phyloP scores from a whole-genome alignment of 2,797 vertebrate species.

The Scomberomorus guttatus region DNA sequence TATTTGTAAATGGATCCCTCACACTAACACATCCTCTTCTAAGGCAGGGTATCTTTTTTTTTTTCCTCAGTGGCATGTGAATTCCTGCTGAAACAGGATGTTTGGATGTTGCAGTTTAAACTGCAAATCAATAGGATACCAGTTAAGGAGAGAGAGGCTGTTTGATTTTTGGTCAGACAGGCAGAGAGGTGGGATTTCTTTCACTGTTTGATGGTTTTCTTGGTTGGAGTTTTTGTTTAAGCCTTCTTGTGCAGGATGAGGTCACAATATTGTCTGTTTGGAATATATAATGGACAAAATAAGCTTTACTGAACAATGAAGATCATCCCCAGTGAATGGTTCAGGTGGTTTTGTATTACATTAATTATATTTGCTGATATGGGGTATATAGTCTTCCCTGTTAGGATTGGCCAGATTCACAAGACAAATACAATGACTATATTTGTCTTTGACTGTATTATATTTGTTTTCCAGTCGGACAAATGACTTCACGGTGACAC shows the following conservation, averaged over 20 bases:
- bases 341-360: constrained; percentile 5
- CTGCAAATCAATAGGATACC: background rate
- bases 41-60: background rate
- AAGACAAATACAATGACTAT: background rate
- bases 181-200: background rate
- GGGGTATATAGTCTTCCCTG: background rate
- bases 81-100: constrained; percentile 1
- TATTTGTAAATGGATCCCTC: background rate
- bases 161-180: background rate
- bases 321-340: background rate
- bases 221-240: constrained; percentile 19
- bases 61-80: background rate
- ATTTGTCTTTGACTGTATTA: too few species aligned
- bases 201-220: background rate
- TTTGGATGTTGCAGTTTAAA: background rate
- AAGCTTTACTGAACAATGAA: background rate
- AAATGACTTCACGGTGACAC: background rate
- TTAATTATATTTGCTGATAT: constrained; percentile 2
- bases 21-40: background rate
- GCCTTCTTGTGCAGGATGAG: constrained; percentile 24
- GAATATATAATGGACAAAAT: background rate
- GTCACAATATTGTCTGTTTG: constrained; percentile 3
- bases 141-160: background rate
- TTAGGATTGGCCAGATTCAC: background rate
- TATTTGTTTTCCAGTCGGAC: constrained; percentile 2